A percentile compares a stretch with the other conserved stretches of the same genome.
phyloP scores from a whole-genome alignment of 1,140 invertebrate species.

The Drosophila navojoa region DNA sequence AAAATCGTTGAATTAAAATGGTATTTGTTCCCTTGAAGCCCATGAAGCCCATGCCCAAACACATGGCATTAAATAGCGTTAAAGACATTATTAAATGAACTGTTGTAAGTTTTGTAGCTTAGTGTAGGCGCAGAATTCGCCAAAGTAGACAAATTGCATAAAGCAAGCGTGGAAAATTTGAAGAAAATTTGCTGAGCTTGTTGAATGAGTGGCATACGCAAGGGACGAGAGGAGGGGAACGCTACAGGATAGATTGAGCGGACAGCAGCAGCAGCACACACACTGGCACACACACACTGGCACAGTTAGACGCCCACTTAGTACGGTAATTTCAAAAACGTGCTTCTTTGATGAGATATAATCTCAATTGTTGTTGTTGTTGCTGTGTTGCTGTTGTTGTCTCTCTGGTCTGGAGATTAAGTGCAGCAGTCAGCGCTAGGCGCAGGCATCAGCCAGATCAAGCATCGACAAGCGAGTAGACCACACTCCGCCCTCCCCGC shows the following conservation, averaged over 20 bases:
- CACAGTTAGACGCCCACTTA: constrained; percentile 83
- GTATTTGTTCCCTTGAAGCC: too few species aligned
- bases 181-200: constrained; percentile 59
- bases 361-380: constrained; percentile 63
- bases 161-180: constrained; percentile 79
- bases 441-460: constrained; percentile 18
- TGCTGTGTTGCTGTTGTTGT: constrained; percentile 62
- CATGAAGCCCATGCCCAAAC: too few species aligned
- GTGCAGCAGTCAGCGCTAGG: constrained; percentile 50
- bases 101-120: constrained; percentile 14
- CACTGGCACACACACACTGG: constrained; percentile 35
- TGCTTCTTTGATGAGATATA: constrained; percentile 82
- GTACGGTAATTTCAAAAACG: constrained; percentile 83
- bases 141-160: constrained; percentile 69
- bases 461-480: constrained; percentile 13
- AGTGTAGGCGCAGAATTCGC: constrained; percentile 61
- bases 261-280: constrained; percentile 28
- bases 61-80: background rate
- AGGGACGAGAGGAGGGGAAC: too few species aligned
- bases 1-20: too few species aligned
- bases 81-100: background rate
- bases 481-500: too few species aligned
- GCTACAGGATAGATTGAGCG: background rate
- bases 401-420: constrained; percentile 69
- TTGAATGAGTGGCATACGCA: constrained; percentile 16